Base-by-base conservation (phyloP, 2,888 invertebrate genomes). In the Chloromyia formosa region DNA sequence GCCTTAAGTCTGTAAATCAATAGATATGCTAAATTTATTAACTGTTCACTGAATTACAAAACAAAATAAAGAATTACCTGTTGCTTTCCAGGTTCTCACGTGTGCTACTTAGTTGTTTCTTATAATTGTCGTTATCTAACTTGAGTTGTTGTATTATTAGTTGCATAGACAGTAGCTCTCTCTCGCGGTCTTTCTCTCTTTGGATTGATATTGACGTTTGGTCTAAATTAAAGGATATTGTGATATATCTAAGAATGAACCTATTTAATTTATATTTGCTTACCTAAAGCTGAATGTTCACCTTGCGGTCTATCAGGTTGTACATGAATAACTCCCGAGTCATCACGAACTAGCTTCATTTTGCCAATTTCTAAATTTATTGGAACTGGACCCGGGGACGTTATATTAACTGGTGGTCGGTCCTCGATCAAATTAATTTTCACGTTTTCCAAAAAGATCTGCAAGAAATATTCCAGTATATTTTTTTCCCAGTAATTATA, bases 311-410 rank as follows among this genome's bases (percentile, higher is more conserved):
- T 79, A 0, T 87, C 87, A 1, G 93, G 92, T 61, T 92, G 90
- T 60, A 94, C 88, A 78, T 90, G 88, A 78, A 96, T 90, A 2
- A 93, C 88, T 0, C 95, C 95, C 76, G 89, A 88, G n/a, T 87
- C 86, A 80, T 91, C 92, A 40, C 95, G 88, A n/a, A 88, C 88
- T 79, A 96, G 86, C 20, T 88, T 88, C 73, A 94, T 88, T 69
- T 90, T 89, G 0, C 91, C 90, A 45, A 96, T 89, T 78, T 89
- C 89, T 71, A 95, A 81, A 85, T 94, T 91, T 20, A 95, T 87
- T 0, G 95, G 95, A 78, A 93, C 88, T 1, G 94, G 92, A 0
- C 93, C 93, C 0, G 94, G 94, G 1, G 94, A 93, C 4, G 94
- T 93, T 77, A 94, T 92, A 81, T 91, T 91, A 72, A 91, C 91